Percentiles rank a stretch among this genome's conserved stretches.
These are phyloP conservation scores for Agrenia bidenticulata DNA, from an alignment of 2,888 invertebrate species.

Conservation along the genomic window DNA sequence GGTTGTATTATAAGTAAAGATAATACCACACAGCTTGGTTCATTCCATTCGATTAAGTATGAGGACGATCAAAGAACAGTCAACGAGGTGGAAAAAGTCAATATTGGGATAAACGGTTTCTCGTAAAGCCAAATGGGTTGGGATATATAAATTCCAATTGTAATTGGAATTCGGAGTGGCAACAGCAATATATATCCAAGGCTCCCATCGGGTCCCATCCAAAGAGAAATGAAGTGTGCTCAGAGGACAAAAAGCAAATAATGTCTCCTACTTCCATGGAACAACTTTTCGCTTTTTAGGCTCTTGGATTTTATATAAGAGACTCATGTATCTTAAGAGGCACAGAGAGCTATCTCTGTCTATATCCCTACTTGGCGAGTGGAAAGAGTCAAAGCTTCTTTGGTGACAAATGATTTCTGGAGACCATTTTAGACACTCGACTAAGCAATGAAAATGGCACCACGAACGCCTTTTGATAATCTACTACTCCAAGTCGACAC, in stretches of 20 bases:
- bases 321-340: too few species aligned
- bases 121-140: constrained; percentile 53
- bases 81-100: constrained; percentile 54
- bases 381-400: constrained; percentile 17
- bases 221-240: constrained; percentile 42
- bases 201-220: constrained; percentile 30
- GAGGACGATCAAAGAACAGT: constrained; percentile 36
- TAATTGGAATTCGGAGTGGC: constrained; percentile 53
- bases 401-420: constrained; percentile 53
- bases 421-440: constrained; percentile 53
- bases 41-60: constrained; percentile 29
- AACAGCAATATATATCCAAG: constrained; percentile 33
- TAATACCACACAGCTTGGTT: constrained; percentile 13
- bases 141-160: constrained; percentile 54
- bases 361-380: constrained; percentile 5
- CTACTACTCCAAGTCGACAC: constrained; percentile 11
- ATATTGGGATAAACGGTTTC: constrained; percentile 54
- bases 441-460: constrained; percentile 49
- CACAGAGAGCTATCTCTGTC: not conserved
- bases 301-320: too few species aligned
- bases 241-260: constrained; percentile 12
- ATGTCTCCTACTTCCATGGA: constrained; percentile 14
- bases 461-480: constrained; percentile 43
- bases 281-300: not conserved
- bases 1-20: not conserved